Evolutionary conservation across 30 jellyfish, hydroid and myxozoan genomes (phyloP).

Genomic region (Phacellophora camtschatica): DNA sequence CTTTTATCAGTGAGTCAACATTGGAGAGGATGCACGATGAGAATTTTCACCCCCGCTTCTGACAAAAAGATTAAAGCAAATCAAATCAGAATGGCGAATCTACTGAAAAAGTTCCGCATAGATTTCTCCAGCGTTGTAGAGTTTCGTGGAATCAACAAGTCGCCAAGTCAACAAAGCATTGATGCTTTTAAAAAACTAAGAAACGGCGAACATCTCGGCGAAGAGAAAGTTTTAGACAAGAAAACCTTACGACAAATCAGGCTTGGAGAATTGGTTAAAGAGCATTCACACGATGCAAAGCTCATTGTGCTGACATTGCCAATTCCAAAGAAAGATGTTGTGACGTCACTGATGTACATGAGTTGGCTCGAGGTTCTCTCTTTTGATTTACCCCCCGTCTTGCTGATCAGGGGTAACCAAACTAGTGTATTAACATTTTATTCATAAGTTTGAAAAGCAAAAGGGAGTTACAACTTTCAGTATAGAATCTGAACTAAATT

Average conservation of each 20-base stretch:
- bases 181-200: constrained; percentile 50
- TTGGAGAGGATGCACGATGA: constrained; percentile 88
- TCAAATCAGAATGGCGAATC: constrained; percentile 93
- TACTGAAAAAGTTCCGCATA: constrained; percentile 89
- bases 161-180: constrained; percentile 76
- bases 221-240: constrained; percentile 78
- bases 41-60: constrained; percentile 96
- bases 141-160: constrained; percentile 83
- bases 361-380: constrained; percentile 95
- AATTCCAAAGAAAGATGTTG: constrained; percentile 78
- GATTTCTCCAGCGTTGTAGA: constrained; percentile 93
- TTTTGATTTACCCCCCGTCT: constrained; percentile 84
- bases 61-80: constrained; percentile 93
- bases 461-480: background rate
- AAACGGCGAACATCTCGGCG: constrained; percentile 63
- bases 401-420: constrained; percentile 94
- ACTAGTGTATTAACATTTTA: constrained; percentile 95
- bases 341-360: constrained; percentile 83
- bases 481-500: background rate
- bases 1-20: constrained; percentile 66
- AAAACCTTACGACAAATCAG: constrained; percentile 95
- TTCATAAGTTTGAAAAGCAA: constrained; percentile 33
- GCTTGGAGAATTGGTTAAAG: constrained; percentile 93
- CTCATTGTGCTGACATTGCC: constrained; percentile 94
- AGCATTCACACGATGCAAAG: constrained; percentile 90